Evolutionary conservation across 92 coral and sea anemone genomes (phyloP), one percentile per base, ranked within the genome.

Genomic region (Scolanthus callimorphus): DNA sequence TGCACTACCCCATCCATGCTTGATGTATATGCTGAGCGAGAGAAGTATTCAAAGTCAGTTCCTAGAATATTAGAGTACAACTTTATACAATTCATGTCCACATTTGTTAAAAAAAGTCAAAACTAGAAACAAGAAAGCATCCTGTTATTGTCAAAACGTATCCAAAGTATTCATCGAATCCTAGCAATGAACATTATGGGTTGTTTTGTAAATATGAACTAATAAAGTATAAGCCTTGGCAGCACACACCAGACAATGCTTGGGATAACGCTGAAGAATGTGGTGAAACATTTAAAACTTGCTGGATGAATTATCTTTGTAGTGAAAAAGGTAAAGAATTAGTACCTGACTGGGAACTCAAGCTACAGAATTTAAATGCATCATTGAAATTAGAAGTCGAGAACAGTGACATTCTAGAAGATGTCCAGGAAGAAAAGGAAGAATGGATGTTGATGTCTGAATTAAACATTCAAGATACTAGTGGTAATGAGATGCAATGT

Each of bases 21-120:
- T 11, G 86, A 79, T 61, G 31, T 72, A 19, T 79, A 79, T 65
- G 81, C 86, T 45, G 69, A 79, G 17, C 73, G 80, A 55, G 48
- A 39, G 24, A 77, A 49, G 58, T 55, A 31, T 47, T 48, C 59
- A 1, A 57, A 79, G 24, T 17, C 75, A 51, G 48, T 49, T 38
- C 70, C 85, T 27, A 31, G 47, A 12, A 45, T 78, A n/a, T n/a
- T 69, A 25, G 63, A 71, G 15, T 78, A 55, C 49, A 75, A 70
- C 69, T 82, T 76, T 55, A 22, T 12, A 57, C 21, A 25, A 78
- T 62, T 45, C 76, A 79, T 67, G 25, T 25, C 76, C 15, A 74
- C 68, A 47, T 74, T 70, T 38, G 34, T 23, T 25, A 25, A 0
- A 27, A 19, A 23, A 70, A 69, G 17, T 54, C 57, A 19, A 69